Percentiles rank a stretch among this genome's conserved stretches.
Evolutionary conservation across 2,888 invertebrate species (phyloP).

Genomic region (Archips xylosteana): DNA sequence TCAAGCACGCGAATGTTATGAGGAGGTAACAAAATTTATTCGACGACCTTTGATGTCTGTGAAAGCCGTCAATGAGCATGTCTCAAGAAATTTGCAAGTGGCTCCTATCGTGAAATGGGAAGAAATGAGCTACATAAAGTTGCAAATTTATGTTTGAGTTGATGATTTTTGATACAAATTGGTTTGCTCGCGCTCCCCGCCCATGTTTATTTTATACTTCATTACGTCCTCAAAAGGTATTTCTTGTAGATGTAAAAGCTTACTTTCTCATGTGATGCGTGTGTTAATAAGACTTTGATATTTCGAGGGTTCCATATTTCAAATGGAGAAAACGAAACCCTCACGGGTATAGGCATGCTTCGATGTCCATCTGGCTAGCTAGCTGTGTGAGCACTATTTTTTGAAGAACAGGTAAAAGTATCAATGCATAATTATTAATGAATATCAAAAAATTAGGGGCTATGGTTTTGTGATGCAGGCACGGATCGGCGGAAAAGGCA

Average conservation of each 20-base stretch:
- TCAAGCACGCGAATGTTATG: slow-evolving; percentile 25
- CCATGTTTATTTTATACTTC: slow-evolving; percentile 18
- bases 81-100: slow-evolving; percentile 33
- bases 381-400: too few relatives aligned
- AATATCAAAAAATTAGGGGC: too few relatives aligned
- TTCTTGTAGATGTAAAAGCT: background rate
- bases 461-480: too few relatives aligned
- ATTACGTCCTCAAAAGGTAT: background rate
- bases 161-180: slow-evolving; percentile 35
- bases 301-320: too few relatives aligned
- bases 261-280: background rate
- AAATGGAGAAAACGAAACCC: too few relatives aligned
- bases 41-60: slow-evolving; percentile 32
- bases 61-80: slow-evolving; percentile 28
- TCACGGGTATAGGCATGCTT: too few relatives aligned
- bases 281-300: background rate
- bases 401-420: too few relatives aligned
- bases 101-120: slow-evolving; percentile 28
- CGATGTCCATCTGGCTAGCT: too few relatives aligned
- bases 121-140: slow-evolving; percentile 37
- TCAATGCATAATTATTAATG: too few relatives aligned
- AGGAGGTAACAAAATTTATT: slow-evolving; percentile 29
- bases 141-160: slow-evolving; percentile 23
- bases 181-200: slow-evolving; percentile 9
- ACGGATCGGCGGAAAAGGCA: too few relatives aligned